Percentiles rank a stretch among this genome's conserved stretches.
phyloP scores from a whole-genome alignment of 2,797 vertebrate genomes.

The Mus spretus region DNA sequence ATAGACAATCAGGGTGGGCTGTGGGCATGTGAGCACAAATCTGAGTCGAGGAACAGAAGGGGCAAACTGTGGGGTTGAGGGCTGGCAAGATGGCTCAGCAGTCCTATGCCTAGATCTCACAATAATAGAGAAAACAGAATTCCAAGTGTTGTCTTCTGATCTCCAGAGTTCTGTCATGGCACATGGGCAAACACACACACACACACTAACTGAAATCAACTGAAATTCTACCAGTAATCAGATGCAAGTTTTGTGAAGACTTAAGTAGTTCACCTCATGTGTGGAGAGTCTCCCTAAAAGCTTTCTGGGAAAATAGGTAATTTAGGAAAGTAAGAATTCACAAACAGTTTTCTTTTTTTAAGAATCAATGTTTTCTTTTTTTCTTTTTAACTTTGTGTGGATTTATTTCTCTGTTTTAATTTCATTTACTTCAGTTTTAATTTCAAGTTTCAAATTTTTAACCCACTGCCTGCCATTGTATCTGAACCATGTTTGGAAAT shows the following conservation, averaged over 20 bases:
- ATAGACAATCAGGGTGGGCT: not conserved
- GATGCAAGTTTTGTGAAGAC: conserved; percentile 3
- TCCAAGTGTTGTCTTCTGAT: not conserved
- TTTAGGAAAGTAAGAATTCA: conserved; percentile 42
- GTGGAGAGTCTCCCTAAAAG: not conserved
- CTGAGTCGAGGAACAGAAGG: not conserved
- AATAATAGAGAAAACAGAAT: not conserved
- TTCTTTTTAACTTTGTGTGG: not conserved
- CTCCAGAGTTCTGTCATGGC: not conserved
- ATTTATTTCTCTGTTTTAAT: not conserved
- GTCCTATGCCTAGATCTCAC: not conserved
- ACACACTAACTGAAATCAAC: not conserved
- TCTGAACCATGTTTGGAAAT: conserved; percentile 51
- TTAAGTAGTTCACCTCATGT: not conserved
- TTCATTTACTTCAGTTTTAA: conserved; percentile 36
- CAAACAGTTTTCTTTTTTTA: not conserved
- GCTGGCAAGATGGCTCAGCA: not conserved
- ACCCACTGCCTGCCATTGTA: conserved; percentile 40
- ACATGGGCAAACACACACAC: not conserved
- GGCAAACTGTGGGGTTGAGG: not conserved
- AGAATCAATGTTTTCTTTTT: not conserved
- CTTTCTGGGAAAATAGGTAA: not conserved
- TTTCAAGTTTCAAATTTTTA: conserved; percentile 45
- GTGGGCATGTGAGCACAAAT: not conserved
- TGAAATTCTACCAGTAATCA: conserved; percentile 35